Evolutionary conservation across 23 tunicate genomes (phyloP), one percentile per base, ranked within the genome.

Genomic region (Styela plicata): DNA sequence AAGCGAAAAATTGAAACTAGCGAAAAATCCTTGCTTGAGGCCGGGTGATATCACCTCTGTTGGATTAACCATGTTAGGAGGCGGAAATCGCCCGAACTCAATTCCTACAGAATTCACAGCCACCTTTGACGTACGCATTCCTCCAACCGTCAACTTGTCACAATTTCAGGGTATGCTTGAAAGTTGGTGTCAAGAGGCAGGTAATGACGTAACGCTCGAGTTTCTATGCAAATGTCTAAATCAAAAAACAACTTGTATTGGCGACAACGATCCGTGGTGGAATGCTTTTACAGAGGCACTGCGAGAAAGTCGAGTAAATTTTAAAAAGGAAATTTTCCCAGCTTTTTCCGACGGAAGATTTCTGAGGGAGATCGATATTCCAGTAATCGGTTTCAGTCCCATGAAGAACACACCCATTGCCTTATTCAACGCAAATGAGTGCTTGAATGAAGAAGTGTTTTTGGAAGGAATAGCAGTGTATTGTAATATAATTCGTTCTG

Each of bases 331-430:
- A 73, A 27, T 23, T 30, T 7, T 33, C 61, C 29, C 25, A 34
- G 81, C 81, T 33, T 63, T 64, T 24, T 36, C 81, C 3, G 81
- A 77, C 31, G 69, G 81, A 3, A 10, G 81, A 5, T 77, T 36
- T 30, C 32, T 77, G 28, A 63, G 81, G 29, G 70, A 63, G 29
- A 24, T 26, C 33, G 61, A 35, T 26, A 77, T 77, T 36, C 81
- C 81, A 13, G 81, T 44, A 35, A 25, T 77, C 5, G 81, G 81
- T 5, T 77, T 77, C 33, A 36, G 67, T 16, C 81, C 81, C 16
- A 77, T 77, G 67, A 77, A 77, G 22, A 77, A 77, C 7, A 63
- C 53, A 33, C 81, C 81, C 32, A 77, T 77, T 35, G 31, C 61
- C 27, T 24, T 77, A 5, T 64, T 36, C 81, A 64, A 34, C 7